Conservation (phyloP, 2,113 vertebrate genomes). For the Anoura caudifer region DNA sequence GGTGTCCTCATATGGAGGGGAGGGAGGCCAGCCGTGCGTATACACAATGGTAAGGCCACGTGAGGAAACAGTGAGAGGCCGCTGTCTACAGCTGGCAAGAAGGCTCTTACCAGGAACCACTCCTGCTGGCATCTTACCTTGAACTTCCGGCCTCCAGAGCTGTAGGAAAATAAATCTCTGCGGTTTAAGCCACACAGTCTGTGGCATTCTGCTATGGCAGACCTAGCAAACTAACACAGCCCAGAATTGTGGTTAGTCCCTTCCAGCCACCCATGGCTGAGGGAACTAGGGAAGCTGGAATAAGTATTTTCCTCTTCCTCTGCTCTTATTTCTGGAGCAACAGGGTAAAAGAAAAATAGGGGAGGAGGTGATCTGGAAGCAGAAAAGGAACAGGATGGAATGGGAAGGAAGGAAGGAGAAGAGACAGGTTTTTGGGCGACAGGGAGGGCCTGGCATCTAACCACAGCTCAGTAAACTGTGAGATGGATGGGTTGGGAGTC, state of each 20-base stretch:
- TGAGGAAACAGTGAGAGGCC: not conserved
- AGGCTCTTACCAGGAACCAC: not conserved
- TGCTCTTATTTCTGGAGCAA: not conserved
- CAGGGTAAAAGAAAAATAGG: not conserved
- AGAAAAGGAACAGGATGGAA: not conserved
- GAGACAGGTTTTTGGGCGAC: not conserved
- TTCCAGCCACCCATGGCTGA: rapidly evolving
- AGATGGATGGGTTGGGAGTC: not conserved
- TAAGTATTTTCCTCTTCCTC: not conserved
- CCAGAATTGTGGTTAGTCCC: rapidly evolving
- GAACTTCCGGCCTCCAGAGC: not conserved
- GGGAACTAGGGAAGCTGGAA: not conserved
- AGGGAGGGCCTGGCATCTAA: not conserved
- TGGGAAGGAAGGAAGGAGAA: not conserved
- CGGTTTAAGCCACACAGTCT: rapidly evolving
- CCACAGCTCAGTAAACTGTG: not conserved
- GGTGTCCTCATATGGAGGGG: not conserved
- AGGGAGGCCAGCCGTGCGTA: rapidly evolving
- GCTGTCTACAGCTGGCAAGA: not conserved
- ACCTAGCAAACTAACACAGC: not conserved
- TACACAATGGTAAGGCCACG: not conserved
- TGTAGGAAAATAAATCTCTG: not conserved
- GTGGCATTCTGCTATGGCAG: not conserved
- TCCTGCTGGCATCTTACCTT: not conserved
- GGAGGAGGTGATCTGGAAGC: not conserved